Evolutionary conservation across 2,888 invertebrate species (phyloP), one percentile per base, ranked within the genome.

Genomic region (Polia nebulosa): DNA sequence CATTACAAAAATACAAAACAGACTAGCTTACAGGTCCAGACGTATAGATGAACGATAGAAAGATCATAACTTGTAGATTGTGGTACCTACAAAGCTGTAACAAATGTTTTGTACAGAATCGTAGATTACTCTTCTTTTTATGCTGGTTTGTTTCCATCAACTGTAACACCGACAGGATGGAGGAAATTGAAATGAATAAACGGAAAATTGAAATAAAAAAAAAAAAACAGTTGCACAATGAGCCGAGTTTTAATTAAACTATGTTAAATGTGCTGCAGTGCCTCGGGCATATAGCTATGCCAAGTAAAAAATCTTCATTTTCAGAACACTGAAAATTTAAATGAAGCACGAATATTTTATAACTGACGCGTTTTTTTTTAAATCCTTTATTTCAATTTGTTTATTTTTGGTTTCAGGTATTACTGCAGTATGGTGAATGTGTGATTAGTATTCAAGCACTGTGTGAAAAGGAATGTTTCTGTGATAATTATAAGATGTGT

Each of bases 321-420:
- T 44, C 61, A 29, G 49, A 36, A 45, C 20, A 36, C 13, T 11
- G 41, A 62, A 52, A 32, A 52, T 20, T 32, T 20, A 13, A 60
- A 56, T n/a, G 32, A 57, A 60, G 20, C 34, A 13, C 22, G 56
- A 39, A 57, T 45, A 63, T 68, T 78, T 66, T 63, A 25, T 11
- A 44, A 29, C 47, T 58, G 49, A 67, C 56, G n/a, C 32, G 60
- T 56, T 25, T 58, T 49, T 44, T 25, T n/a, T 49, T 36, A 39
- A 39, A 52, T 45, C 7, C 29, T 32, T 64, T 69, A 39, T 65
- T 73, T 78, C 60, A 72, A 80, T 47, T 64, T 45, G 25, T 8
- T 64, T 76, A 74, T 45, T 52, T 70, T 68, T 85, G 74, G 81
- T 89, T 89, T 53, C 88, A 89, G 89, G 79, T 74, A 78, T 73